Percentiles rank a stretch among this genome's conserved stretches.
These are phyloP conservation scores for Andrena marginata DNA, from an alignment of 2,888 invertebrate species.

Conservation along the genomic window DNA sequence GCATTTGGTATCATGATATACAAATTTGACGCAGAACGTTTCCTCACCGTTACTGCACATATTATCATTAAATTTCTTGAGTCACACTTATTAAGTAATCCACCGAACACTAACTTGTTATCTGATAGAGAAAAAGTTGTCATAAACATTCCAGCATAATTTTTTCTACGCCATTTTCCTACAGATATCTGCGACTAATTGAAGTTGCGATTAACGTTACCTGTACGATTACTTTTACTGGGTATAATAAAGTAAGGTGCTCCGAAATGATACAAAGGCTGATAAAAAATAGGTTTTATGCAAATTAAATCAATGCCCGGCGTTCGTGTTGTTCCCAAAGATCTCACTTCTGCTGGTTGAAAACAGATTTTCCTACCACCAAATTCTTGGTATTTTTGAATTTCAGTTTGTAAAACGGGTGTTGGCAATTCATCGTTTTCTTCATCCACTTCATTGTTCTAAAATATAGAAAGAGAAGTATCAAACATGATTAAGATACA, in stretches of 20 bases:
- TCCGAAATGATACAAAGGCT: slow-evolving; percentile 57
- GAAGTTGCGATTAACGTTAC: slow-evolving; percentile 12
- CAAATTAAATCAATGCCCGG: slow-evolving; percentile 68
- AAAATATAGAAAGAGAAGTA: not conserved
- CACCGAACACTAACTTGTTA: slow-evolving; percentile 44
- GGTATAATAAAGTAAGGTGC: slow-evolving; percentile 57
- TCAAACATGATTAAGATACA: not conserved
- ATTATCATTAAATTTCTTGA: slow-evolving; percentile 50
- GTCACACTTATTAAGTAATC: slow-evolving; percentile 46
- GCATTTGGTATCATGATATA: slow-evolving; percentile 43
- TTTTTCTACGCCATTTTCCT: not conserved
- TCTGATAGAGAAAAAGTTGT: slow-evolving; percentile 27
- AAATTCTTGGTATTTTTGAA: slow-evolving; percentile 31
- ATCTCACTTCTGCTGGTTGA: slow-evolving; percentile 47
- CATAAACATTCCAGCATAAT: not conserved
- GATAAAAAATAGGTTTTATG: slow-evolving; percentile 52
- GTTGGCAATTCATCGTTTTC: not conserved
- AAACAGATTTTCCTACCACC: slow-evolving; percentile 62
- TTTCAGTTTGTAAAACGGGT: slow-evolving; percentile 25
- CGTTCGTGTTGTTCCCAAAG: slow-evolving; percentile 9
- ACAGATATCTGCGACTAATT: not conserved
- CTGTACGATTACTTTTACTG: slow-evolving; percentile 41
- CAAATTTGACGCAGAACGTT: slow-evolving; percentile 17
- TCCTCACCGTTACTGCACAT: slow-evolving; percentile 39
- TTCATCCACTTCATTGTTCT: slow-evolving; percentile 1